Conservation (phyloP, 2,888 invertebrate genomes). For the Synergus itoensis region DNA sequence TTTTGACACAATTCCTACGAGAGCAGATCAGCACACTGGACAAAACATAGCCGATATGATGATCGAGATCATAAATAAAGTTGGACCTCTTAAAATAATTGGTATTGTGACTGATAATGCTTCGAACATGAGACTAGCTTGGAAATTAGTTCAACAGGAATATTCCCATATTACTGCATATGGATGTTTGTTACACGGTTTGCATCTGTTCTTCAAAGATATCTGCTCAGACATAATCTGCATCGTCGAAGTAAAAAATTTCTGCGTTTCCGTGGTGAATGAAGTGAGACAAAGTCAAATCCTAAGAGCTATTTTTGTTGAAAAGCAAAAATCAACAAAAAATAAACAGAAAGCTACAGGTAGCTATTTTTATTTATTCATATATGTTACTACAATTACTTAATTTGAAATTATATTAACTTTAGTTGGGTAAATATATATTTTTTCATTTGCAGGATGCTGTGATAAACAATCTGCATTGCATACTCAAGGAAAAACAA, state of each 20-base stretch:
- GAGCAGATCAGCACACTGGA: background rate
- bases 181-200: too few relatives aligned
- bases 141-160: too few relatives aligned
- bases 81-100: too few relatives aligned
- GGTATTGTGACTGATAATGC: background rate
- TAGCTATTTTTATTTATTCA: background rate
- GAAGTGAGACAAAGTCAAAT: background rate
- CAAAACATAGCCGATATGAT: background rate
- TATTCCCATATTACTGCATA: too few relatives aligned
- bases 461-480: background rate
- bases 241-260: background rate
- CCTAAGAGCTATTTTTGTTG: background rate
- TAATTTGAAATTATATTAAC: too few relatives aligned
- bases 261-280: background rate
- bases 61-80: background rate
- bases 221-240: background rate
- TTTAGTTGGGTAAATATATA: background rate
- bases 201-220: background rate
- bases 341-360: background rate
- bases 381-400: background rate
- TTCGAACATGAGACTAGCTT: background rate
- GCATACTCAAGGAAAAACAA: background rate
- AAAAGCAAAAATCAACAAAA: constrained; percentile 5
- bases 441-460: background rate
- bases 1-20: background rate